phyloP scores from a whole-genome alignment of 1,140 invertebrate genomes.

The Steinernema khuongi region DNA sequence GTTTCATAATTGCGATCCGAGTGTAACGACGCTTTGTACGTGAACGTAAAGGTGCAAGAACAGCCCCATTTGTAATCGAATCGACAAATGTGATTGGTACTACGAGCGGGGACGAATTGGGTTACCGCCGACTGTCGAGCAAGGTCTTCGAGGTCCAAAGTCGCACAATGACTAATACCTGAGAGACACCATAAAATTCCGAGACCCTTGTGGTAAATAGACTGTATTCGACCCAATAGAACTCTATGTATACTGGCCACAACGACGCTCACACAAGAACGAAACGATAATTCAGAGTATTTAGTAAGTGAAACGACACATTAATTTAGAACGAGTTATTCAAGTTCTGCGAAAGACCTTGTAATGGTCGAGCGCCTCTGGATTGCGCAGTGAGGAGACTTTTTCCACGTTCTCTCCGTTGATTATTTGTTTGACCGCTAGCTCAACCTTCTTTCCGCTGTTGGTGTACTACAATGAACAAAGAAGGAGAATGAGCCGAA shows the following conservation, averaged over 20 bases:
- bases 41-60: no score
- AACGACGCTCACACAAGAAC: neutral
- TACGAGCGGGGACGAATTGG: neutral
- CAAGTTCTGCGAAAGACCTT: slow-evolving; percentile 11
- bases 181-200: no score
- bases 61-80: neutral
- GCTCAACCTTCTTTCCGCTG: slow-evolving; percentile 66
- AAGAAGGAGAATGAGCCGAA: slow-evolving; percentile 4
- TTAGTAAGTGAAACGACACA: slow-evolving; percentile 3
- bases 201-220: no score
- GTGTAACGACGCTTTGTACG: no score
- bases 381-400: slow-evolving; percentile 43
- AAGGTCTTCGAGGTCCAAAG: neutral
- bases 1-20: no score
- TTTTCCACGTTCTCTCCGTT: slow-evolving; percentile 58
- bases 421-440: slow-evolving; percentile 65
- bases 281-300: no score
- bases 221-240: neutral
- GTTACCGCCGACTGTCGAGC: neutral
- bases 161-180: no score
- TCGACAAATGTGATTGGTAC: slow-evolving; percentile 1
- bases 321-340: neutral
- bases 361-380: slow-evolving; percentile 41
- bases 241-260: neutral
- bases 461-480: slow-evolving; percentile 63